Percentiles rank a stretch among this genome's conserved stretches.
phyloP scores from a whole-genome alignment of 2,797 vertebrate genomes.

The Sphaeramia orbicularis region DNA sequence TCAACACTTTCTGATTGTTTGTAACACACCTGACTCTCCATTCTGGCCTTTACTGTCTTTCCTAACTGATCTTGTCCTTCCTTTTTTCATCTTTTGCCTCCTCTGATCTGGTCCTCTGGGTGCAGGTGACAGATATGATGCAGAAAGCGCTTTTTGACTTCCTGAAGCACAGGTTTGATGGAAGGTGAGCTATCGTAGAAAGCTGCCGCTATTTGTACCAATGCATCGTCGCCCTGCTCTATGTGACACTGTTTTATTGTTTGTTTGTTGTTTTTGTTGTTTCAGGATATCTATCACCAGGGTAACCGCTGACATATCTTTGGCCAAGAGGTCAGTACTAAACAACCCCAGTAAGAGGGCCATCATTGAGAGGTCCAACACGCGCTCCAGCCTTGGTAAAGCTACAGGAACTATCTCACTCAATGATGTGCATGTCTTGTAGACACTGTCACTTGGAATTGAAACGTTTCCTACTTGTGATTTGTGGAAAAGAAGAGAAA shows the following conservation, averaged over 20 bases:
- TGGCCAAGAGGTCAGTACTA: conserved; percentile 98
- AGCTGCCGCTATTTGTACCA: not conserved
- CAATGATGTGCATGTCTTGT: conserved; percentile 73
- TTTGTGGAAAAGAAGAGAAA: too few species aligned
- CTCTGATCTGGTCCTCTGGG: conserved; percentile 48
- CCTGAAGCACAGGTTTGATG: conserved; percentile 99
- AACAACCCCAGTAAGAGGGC: conserved; percentile 99
- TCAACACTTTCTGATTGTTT: too few species aligned
- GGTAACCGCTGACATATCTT: conserved; percentile 98
- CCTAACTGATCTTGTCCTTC: conserved; percentile 19
- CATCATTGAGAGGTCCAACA: conserved; percentile 98
- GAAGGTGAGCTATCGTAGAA: conserved; percentile 90
- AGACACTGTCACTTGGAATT: not conserved
- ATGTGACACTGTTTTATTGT: conserved; percentile 9
- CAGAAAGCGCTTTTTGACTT: conserved; percentile 99
- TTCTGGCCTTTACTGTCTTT: not conserved
- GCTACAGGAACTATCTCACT: conserved; percentile 61
- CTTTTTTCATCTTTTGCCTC: conserved; percentile 64
- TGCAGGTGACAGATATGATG: conserved; percentile 99
- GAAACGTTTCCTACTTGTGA: not conserved
- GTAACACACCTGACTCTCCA: too few species aligned
- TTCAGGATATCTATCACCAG: conserved; percentile 97
- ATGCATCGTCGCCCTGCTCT: not conserved
- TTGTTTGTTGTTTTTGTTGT: conserved; percentile 47
- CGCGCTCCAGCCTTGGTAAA: conserved; percentile 97